Percentiles rank a stretch among this genome's conserved stretches.
Conservation (phyloP, 2,113 vertebrate species). For the Nycticorax nycticorax region DNA sequence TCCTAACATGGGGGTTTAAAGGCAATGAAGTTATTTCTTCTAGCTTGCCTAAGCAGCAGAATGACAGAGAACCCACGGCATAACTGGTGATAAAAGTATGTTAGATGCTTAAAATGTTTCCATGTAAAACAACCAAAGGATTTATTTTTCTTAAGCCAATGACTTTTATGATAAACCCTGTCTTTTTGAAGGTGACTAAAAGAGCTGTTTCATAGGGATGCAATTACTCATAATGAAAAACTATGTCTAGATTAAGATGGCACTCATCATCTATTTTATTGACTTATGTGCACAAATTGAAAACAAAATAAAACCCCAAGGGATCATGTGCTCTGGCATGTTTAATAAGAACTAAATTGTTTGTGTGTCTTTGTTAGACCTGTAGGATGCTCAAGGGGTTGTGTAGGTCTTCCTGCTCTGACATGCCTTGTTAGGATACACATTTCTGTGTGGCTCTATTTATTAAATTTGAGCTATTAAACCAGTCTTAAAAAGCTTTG, state of each 20-base stretch:
- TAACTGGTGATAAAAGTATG: background rate
- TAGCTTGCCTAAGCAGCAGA: background rate
- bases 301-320: background rate
- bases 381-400: background rate
- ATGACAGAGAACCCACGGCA: background rate
- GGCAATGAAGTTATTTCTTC: background rate
- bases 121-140: background rate
- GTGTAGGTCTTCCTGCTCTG: background rate
- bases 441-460: background rate
- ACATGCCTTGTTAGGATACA: background rate
- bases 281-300: background rate
- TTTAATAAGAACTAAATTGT: background rate
- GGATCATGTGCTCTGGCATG: rapidly evolving
- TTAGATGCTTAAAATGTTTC: background rate
- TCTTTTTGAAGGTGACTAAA: background rate
- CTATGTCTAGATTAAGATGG: background rate
- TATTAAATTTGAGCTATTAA: background rate
- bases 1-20: background rate
- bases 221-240: background rate
- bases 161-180: background rate
- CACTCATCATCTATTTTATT: background rate
- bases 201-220: background rate
- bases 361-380: background rate
- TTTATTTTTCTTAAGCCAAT: background rate
- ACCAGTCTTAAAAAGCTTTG: background rate